phyloP scores from a whole-genome alignment of 1,140 invertebrate species.

The Brachionus koreanus region DNA sequence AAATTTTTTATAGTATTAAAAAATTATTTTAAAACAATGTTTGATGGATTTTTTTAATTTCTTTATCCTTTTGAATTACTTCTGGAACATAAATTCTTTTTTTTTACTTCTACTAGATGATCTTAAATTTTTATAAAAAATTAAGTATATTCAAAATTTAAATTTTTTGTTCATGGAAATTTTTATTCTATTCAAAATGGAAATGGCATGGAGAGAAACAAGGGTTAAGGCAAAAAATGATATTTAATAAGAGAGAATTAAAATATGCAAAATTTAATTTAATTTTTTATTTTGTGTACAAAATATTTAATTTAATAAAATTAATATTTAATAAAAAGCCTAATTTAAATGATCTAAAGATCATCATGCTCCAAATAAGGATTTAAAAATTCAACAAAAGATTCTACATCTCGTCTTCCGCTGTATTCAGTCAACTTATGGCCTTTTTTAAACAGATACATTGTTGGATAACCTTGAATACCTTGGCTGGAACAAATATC shows the following conservation, averaged over 20 bases:
- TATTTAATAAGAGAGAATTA: not conserved
- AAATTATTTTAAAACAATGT: too few species aligned
- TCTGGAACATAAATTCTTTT: too few species aligned
- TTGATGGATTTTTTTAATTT: too few species aligned
- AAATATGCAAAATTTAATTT: not conserved
- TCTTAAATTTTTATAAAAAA: too few species aligned
- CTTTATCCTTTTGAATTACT: too few species aligned
- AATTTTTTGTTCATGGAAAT: too few species aligned
- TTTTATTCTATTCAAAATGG: too few species aligned
- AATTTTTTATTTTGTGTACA: not conserved
- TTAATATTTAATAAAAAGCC: not conserved
- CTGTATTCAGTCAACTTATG: not conserved
- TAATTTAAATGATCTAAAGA: not conserved
- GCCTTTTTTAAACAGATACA: not conserved
- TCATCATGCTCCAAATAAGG: slow-evolving; percentile 31
- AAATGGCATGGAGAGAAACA: too few species aligned
- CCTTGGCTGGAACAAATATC: not conserved
- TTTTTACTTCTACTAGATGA: too few species aligned
- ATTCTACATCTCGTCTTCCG: not conserved
- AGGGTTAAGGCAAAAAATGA: too few species aligned
- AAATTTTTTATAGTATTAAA: too few species aligned
- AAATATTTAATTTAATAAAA: not conserved
- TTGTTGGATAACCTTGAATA: slow-evolving; percentile 2
- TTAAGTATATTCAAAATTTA: too few species aligned
- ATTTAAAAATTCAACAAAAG: slow-evolving; percentile 5